Base-by-base conservation (phyloP, 1,140 invertebrate species). In the Drosophila leontia region DNA sequence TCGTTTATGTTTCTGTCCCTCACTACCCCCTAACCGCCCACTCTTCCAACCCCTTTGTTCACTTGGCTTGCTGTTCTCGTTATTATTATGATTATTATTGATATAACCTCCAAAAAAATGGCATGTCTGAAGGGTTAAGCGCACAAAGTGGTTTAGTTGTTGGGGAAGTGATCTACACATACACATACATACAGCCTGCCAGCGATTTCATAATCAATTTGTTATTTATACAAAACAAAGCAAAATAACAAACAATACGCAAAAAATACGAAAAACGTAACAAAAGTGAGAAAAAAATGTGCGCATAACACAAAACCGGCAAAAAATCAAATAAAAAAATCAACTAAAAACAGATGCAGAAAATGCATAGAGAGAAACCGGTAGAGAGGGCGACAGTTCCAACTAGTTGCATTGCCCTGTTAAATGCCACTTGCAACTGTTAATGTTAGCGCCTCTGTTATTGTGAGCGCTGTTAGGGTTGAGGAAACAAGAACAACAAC, bases 391-490 rank as follows among this genome's bases (percentile, higher is more conserved):
- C 13, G 17, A 13, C 19, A 56, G 35, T 45, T 75, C 47, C 63
- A 78, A 75, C 74, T 74, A 81, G 79, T 81, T 81, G 79, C 78
- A 71, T 76, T 63, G 57, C 35, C 26, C 65, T 72, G 69, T 72
- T 71, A 59, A 58, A 41, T 69, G 62, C 26, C 45, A 35, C 17
- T 34, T 69, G 51, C 51, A 70, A 35, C 50, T 71, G 69, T 71
- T 71, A 50, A 41, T 48, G 64, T 19, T 17, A 41, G 34, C 39
- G 29, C 17, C 9, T 26, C 41, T 61, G 57, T 61, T 48, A 34
- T 6, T 29, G 12, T 8, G 23, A 26, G 0, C 15, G 37, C 55
- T 39, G 55, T 58, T 58, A 39, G 15, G 26, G 56, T 29, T 42
- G 0, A 34, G 13, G 13, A 34, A 50, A 23, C 51, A 55, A 55